Evolutionary conservation across 2,888 invertebrate species (phyloP), one percentile per base, ranked within the genome.

Genomic region (Acleris sparsana): DNA sequence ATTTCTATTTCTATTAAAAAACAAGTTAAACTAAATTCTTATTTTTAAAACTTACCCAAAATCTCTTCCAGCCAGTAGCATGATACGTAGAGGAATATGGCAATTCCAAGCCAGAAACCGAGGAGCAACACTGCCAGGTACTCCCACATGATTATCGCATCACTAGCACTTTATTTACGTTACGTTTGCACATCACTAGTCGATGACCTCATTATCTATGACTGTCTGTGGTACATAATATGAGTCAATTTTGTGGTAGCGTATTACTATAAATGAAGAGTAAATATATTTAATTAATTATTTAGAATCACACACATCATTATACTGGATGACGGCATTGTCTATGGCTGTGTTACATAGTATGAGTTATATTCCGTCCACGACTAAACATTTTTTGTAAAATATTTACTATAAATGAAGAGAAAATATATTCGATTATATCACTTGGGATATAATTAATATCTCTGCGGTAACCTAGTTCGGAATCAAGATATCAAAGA

Each of bases 1-100:
- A n/a, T n/a, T n/a, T n/a, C n/a, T n/a, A n/a, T n/a, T n/a, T n/a
- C n/a, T n/a, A n/a, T n/a, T n/a, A 22, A 22, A 22, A 46, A 22
- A 46, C n/a, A 56, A 11, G 39, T 39, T 39, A 0, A 7, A 13
- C 43, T 43, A 43, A 0, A 13, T 43, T 20, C 39, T 51, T 51
- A 43, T 51, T 51, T 22, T 11, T 11, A 39, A 53, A 52, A 89
- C 94, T 94, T 84, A 94, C 94, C 94, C 75, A 94, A 89, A 69
- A 94, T 89, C 77, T 94, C 94, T 75, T 94, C 94, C 55, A 94
- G 86, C 86, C 94, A 88, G 77, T 94, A 94, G 76, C 89, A 93
- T 79, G 92, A 90, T 72, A 93, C 83, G 75, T 93, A 93, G 57
- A 93, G 83, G 77, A 93, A 88, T 71, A 90, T 87, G 79, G 93